Evolutionary conservation across 2,888 invertebrate genomes (phyloP).

Genomic region (Andrena marginata): DNA sequence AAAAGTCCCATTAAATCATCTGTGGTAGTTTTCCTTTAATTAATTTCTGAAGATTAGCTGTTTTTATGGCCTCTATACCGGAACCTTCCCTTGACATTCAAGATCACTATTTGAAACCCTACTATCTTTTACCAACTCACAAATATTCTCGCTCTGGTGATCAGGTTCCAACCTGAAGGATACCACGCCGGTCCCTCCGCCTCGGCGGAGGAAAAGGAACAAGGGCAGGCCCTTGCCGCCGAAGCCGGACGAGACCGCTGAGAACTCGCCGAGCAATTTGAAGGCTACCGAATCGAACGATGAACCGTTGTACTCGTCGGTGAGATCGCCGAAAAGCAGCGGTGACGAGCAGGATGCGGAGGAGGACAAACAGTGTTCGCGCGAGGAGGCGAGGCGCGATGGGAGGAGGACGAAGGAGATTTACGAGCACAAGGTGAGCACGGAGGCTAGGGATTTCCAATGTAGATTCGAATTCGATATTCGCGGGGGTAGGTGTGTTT

Average conservation of each 20-base stretch:
- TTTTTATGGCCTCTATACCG: no score
- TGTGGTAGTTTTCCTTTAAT: no score
- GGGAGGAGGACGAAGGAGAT: constrained; percentile 73
- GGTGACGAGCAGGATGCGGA: constrained; percentile 57
- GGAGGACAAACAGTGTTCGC: constrained; percentile 30
- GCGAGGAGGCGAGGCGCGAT: constrained; percentile 51
- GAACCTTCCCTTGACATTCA: background rate
- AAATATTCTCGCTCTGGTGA: background rate
- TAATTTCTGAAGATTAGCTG: no score
- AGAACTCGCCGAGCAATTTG: constrained; percentile 47
- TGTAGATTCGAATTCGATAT: constrained; percentile 53
- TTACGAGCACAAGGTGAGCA: constrained; percentile 78
- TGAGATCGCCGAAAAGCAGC: constrained; percentile 68
- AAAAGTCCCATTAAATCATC: no score
- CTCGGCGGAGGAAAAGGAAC: constrained; percentile 78
- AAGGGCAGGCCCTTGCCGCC: constrained; percentile 79
- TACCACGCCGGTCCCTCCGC: constrained; percentile 81
- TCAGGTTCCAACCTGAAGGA: constrained; percentile 77
- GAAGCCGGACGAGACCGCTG: constrained; percentile 77
- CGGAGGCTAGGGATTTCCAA: constrained; percentile 21
- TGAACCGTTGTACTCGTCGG: constrained; percentile 80
- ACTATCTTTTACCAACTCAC: background rate
- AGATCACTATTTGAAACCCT: background rate
- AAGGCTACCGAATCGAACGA: constrained; percentile 59
- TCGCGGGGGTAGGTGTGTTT: constrained; percentile 36